A percentile compares a stretch with the other conserved stretches of the same genome.
phyloP scores from a whole-genome alignment of 1,140 invertebrate species.

The Neuroterus valhalla region DNA sequence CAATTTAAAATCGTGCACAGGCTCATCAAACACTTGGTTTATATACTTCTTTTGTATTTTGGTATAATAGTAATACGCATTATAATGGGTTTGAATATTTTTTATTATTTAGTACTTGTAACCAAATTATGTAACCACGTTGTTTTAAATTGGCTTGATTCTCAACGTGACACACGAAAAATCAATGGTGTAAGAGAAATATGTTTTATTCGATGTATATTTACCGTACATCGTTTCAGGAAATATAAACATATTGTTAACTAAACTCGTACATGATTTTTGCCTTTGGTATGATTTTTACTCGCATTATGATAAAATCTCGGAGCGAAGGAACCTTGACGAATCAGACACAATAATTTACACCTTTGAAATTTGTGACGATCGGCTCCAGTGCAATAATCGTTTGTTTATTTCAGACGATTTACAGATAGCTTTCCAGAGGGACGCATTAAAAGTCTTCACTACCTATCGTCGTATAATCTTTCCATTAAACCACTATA shows the following conservation, averaged over 20 bases:
- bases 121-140: not conserved
- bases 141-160: conserved; percentile 55
- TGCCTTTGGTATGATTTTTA: not conserved
- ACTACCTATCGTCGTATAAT: conserved; percentile 66
- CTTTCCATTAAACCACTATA: conserved; percentile 60
- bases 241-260: conserved; percentile 48
- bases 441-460: conserved; percentile 70
- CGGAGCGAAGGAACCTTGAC: conserved; percentile 1
- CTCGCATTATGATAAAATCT: not conserved
- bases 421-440: conserved; percentile 74
- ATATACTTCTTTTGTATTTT: too few species aligned
- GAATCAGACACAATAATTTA: conserved; percentile 48
- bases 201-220: conserved; percentile 14
- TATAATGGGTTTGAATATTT: too few species aligned
- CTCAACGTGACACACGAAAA: conserved; percentile 42
- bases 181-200: conserved; percentile 65
- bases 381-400: conserved; percentile 65
- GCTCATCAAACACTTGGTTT: not conserved
- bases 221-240: conserved; percentile 13
- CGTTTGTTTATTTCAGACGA: conserved; percentile 74
- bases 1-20: conserved; percentile 5
- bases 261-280: conserved; percentile 45
- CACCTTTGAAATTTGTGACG: conserved; percentile 62
- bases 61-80: too few species aligned
- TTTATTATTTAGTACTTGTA: too few species aligned